Base-by-base conservation (phyloP, 2,113 vertebrate species). In the Stegastes partitus region DNA sequence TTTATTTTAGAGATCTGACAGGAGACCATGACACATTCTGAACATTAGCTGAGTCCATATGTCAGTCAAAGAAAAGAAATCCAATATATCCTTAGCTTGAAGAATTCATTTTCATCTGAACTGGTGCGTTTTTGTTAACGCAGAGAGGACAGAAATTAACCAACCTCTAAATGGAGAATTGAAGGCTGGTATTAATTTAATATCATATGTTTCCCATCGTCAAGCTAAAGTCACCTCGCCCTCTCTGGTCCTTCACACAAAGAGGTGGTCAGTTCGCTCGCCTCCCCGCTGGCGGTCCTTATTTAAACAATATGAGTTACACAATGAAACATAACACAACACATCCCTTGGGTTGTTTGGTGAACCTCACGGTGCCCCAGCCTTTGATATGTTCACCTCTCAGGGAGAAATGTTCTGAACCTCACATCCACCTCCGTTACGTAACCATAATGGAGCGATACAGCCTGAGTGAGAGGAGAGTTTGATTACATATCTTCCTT, bases 371-470 rank as follows among this genome's bases (percentile, higher is more conserved):
- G 58, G 53, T 44, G 12, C 64, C 63, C 26, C 65, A 12, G 66
- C 53, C 11, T 81, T 61, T 69, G 58, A 84, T 76, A 59, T 55
- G 74, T 57, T 82, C 47, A 45, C 59, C 55, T 81, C 82, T 78
- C 11, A 9, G 61, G 39, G 71, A 61, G 49, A 77, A 81, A 88
- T 81, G 85, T 80, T 79, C 72, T 68, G 53, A 84, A 34, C 58
- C 61, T 78, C 54, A 76, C 65, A 39, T 59, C 54, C 28, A 68
- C 45, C 68, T 79, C 74, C 74, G 62, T 68, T 82, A 81, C 15
- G 74, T 81, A 80, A 81, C 67, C n/a, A 77, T 26, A 55, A 21
- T 68, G 31, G 16, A 55, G 67, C 55, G 74, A 56, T 68, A 69
- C 74, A n/a, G 22, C 11, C n/a, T 18, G 23, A 54, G 11, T 19